These are phyloP conservation scores for Cataglyphis cursor DNA, from an alignment of 2,888 invertebrate species.

Conservation along the genomic window DNA sequence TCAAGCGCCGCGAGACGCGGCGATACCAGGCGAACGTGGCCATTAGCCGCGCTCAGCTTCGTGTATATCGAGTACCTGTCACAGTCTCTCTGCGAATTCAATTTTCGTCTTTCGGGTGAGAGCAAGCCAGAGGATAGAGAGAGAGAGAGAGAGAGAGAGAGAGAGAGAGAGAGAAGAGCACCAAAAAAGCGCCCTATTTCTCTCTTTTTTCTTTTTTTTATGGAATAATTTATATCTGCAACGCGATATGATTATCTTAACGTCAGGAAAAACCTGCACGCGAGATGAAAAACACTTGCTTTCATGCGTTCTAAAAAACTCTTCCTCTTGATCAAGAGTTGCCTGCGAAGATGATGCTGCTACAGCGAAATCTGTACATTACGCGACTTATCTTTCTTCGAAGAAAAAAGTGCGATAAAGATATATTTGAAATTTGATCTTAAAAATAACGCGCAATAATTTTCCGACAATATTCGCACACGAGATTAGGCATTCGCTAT, in stretches of 20 bases:
- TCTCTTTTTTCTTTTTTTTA: neutral
- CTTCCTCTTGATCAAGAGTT: neutral
- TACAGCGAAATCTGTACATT: neutral
- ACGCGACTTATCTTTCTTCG: neutral
- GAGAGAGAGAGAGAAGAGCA: neutral
- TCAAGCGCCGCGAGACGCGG: slow-evolving; percentile 42
- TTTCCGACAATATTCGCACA: neutral
- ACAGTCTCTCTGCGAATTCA: slow-evolving; percentile 76
- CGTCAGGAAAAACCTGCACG: neutral
- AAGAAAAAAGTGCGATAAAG: neutral
- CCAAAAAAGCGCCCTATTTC: neutral
- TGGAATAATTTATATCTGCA: slow-evolving; percentile 23
- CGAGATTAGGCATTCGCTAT: neutral
- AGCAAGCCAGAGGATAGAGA: neutral
- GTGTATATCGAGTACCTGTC: slow-evolving; percentile 82
- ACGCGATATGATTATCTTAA: slow-evolving; percentile 9
- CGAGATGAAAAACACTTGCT: slow-evolving; percentile 18
- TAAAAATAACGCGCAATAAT: neutral
- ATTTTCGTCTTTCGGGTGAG: slow-evolving; percentile 76
- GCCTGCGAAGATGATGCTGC: neutral
- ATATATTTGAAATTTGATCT: neutral
- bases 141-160: neutral
- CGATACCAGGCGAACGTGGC: slow-evolving; percentile 53
- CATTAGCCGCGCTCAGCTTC: slow-evolving; percentile 76
- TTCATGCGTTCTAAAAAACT: slow-evolving; percentile 17